A percentile compares a stretch with the other conserved stretches of the same genome.
phyloP scores from a whole-genome alignment of 1,140 invertebrate species.

The Caligus rogercresseyi region DNA sequence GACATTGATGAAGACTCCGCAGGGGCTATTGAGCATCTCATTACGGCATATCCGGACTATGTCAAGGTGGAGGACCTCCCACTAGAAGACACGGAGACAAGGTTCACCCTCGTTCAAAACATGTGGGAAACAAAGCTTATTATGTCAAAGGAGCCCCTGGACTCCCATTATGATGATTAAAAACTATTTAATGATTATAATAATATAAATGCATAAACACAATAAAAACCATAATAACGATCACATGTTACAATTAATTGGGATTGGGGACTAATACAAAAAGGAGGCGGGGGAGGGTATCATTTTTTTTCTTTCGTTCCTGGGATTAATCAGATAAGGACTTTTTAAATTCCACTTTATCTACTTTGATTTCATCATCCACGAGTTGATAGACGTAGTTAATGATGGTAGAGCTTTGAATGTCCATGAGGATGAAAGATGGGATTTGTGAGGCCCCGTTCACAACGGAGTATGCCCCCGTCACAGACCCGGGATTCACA shows the following conservation, averaged over 20 bases:
- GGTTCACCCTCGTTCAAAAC: slow-evolving; percentile 40
- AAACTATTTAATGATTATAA: background rate
- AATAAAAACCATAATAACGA: background rate
- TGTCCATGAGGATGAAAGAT: slow-evolving; percentile 97
- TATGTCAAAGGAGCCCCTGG: slow-evolving; percentile 39
- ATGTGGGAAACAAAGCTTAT: slow-evolving; percentile 53
- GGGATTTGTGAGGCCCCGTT: slow-evolving; percentile 74
- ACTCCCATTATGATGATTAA: slow-evolving; percentile 21
- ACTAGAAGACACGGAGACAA: slow-evolving; percentile 39
- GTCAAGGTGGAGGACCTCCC: slow-evolving; percentile 49
- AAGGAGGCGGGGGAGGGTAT: background rate
- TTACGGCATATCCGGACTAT: slow-evolving; percentile 55
- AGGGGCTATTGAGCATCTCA: slow-evolving; percentile 47
- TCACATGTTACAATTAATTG: too few species aligned
- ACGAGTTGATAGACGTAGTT: slow-evolving; percentile 96
- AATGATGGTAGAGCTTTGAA: slow-evolving; percentile 90
- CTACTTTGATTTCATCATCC: slow-evolving; percentile 95
- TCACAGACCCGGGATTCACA: slow-evolving; percentile 97
- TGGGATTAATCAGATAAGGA: too few species aligned
- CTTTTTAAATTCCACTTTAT: slow-evolving; percentile 93
- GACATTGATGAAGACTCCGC: slow-evolving; percentile 47
- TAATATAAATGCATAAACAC: background rate
- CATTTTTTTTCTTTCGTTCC: background rate
- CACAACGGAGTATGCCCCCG: slow-evolving; percentile 84
- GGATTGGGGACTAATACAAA: too few species aligned